Percentiles rank a stretch among this genome's conserved stretches.
Evolutionary conservation across 2,888 invertebrate genomes (phyloP).

Genomic region (Melieria crassipennis): DNA sequence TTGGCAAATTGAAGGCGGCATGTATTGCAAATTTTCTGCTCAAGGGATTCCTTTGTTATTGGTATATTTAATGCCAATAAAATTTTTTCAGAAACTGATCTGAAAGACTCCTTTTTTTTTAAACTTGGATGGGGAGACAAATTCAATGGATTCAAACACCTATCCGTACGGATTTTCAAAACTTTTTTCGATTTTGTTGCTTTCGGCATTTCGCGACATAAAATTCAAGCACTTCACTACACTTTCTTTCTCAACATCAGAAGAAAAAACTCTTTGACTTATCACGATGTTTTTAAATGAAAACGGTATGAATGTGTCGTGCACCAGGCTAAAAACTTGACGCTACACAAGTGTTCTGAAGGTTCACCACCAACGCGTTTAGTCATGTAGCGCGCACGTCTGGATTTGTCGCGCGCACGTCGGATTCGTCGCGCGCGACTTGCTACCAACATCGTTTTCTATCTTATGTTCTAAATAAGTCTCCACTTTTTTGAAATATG

Average conservation of each 20-base stretch:
- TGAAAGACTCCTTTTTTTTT: neutral
- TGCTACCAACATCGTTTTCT: neutral
- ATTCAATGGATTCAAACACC: constrained; percentile 9
- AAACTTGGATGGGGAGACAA: neutral
- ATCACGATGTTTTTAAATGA: neutral
- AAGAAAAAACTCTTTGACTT: neutral
- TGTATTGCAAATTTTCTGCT: neutral
- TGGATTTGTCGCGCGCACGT: too few relatives aligned
- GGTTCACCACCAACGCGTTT: too few relatives aligned
- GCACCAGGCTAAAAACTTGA: too few relatives aligned
- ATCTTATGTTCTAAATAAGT: neutral
- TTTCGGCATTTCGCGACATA: neutral
- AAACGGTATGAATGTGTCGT: too few relatives aligned
- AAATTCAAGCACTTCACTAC: neutral
- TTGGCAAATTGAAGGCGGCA: constrained; percentile 1
- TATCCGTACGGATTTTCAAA: constrained; percentile 5
- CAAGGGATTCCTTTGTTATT: neutral
- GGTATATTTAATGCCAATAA: neutral
- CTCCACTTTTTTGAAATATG: neutral
- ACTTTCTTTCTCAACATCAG: neutral
- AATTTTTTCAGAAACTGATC: neutral
- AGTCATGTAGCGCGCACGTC: too few relatives aligned
- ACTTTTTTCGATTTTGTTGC: neutral
- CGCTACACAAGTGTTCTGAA: too few relatives aligned
- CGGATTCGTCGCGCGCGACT: neutral